These are phyloP conservation scores for Sphecodes monilicornis DNA, from an alignment of 2,888 invertebrate genomes.

Conservation along the genomic window DNA sequence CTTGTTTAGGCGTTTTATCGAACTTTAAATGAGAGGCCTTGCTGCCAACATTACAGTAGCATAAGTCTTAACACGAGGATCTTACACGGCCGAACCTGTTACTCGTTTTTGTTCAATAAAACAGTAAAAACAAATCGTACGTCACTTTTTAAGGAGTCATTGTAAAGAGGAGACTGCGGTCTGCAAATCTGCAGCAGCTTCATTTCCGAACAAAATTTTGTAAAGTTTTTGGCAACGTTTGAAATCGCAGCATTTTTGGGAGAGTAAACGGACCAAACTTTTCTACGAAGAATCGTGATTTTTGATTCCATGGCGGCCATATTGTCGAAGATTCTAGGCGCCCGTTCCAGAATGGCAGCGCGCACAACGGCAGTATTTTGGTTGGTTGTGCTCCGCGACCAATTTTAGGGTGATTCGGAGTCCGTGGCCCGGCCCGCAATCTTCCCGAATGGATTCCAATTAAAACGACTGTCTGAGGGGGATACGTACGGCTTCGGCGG, in stretches of 20 bases:
- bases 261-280: background rate
- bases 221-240: too few species aligned
- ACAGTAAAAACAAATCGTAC: background rate
- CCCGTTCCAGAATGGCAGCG: background rate
- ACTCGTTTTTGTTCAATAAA: too few species aligned
- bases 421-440: constrained; percentile 28
- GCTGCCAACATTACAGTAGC: background rate
- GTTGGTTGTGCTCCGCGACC: background rate
- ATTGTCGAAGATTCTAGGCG: background rate
- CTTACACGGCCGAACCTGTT: too few species aligned
- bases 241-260: too few species aligned
- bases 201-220: background rate
- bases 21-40: background rate
- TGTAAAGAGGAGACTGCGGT: background rate
- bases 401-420: constrained; percentile 51
- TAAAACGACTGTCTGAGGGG: constrained; percentile 46
- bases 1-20: background rate
- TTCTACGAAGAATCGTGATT: background rate
- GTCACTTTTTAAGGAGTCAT: background rate
- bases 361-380: background rate
- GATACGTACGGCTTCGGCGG: constrained; percentile 44
- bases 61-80: background rate
- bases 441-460: constrained; percentile 58
- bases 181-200: background rate
- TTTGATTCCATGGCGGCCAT: background rate